These are phyloP conservation scores for Orchesella cincta DNA, from an alignment of 1,140 invertebrate genomes.

Conservation along the genomic window DNA sequence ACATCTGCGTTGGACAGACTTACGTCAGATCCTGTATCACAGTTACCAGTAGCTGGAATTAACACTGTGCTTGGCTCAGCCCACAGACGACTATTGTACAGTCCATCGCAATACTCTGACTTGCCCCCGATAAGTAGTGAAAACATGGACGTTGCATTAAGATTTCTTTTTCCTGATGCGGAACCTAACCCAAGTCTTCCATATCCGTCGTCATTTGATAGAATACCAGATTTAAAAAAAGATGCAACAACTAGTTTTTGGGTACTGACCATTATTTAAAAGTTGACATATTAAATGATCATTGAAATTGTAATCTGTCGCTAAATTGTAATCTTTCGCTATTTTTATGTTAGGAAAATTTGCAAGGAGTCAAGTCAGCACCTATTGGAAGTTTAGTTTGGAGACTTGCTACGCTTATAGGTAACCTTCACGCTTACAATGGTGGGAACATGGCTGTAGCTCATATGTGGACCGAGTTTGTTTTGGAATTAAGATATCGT, in stretches of 20 bases:
- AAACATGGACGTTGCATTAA: constrained; percentile 73
- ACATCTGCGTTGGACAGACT: constrained; percentile 58
- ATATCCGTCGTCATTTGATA: constrained; percentile 49
- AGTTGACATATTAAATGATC: not conserved
- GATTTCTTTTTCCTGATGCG: constrained; percentile 88
- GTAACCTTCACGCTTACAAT: constrained; percentile 70
- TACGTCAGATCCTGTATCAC: constrained; percentile 55
- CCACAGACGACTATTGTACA: constrained; percentile 50
- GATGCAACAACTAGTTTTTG: not conserved
- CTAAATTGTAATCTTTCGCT: constrained; percentile 4
- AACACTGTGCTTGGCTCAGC: constrained; percentile 52
- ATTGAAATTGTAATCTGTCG: constrained; percentile 4
- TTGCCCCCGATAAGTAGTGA: constrained; percentile 75
- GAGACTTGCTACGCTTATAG: constrained; percentile 77
- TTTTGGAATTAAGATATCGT: constrained; percentile 82
- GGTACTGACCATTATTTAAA: constrained; percentile 26
- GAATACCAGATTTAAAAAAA: constrained; percentile 44
- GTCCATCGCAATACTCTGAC: constrained; percentile 51
- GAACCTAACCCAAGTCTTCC: constrained; percentile 59
- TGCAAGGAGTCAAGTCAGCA: constrained; percentile 67
- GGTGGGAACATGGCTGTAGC: constrained; percentile 78
- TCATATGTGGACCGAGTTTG: constrained; percentile 90
- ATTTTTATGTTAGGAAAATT: constrained; percentile 42
- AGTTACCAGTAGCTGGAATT: constrained; percentile 30
- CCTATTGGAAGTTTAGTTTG: constrained; percentile 77